phyloP scores from a whole-genome alignment of 2,113 vertebrate species.

The Probosciger aterrimus region DNA sequence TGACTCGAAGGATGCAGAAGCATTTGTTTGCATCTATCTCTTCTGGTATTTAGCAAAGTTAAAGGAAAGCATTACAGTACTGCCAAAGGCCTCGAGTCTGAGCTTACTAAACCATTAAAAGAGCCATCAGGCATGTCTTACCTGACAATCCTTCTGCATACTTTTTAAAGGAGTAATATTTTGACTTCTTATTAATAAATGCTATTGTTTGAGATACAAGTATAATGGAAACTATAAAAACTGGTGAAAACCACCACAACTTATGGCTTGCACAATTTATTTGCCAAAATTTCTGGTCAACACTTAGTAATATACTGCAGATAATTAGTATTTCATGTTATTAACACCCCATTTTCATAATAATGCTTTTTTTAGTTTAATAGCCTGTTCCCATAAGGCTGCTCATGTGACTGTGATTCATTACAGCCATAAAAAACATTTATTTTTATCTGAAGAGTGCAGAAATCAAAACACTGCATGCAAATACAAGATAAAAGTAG shows the following conservation, averaged over 20 bases:
- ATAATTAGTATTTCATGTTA: background rate
- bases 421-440: background rate
- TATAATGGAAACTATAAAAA: background rate
- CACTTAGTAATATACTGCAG: background rate
- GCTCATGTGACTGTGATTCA: background rate
- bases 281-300: background rate
- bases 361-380: background rate
- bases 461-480: background rate
- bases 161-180: background rate
- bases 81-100: background rate
- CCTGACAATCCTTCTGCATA: background rate
- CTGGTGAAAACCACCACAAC: background rate
- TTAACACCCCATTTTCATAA: background rate
- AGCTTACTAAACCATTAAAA: background rate
- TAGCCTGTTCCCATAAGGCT: background rate
- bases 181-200: background rate
- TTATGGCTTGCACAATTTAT: background rate
- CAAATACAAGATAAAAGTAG: background rate
- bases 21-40: background rate
- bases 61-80: background rate
- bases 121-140: background rate
- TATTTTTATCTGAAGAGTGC: slow-evolving; percentile 3
- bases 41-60: background rate
- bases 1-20: background rate
- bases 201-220: background rate